Conservation (phyloP, 2,888 invertebrate species). For the Apantesis nais region DNA sequence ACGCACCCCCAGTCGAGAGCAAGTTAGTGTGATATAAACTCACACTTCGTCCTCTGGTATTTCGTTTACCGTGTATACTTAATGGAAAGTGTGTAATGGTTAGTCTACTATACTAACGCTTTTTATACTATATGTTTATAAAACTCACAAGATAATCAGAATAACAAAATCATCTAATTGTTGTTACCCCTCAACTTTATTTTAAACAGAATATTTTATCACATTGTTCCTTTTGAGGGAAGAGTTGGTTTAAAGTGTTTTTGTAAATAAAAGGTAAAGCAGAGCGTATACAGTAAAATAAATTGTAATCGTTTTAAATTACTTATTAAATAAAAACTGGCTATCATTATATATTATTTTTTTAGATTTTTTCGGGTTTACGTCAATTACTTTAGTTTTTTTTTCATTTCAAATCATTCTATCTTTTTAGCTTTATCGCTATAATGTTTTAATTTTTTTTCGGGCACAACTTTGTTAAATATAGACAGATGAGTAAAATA, state of each 20-base stretch:
- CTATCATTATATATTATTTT: neutral
- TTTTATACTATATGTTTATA: slow-evolving; percentile 35
- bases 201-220: slow-evolving; percentile 60
- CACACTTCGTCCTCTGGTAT: no score
- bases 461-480: no score
- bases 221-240: slow-evolving; percentile 35
- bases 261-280: slow-evolving; percentile 47
- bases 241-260: slow-evolving; percentile 51
- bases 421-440: no score
- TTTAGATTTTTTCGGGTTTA: neutral
- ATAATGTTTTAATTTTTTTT: no score
- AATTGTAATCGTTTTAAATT: neutral
- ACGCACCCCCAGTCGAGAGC: no score
- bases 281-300: neutral
- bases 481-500: no score
- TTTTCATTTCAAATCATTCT: no score
- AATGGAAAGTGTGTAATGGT: no score
- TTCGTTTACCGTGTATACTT: no score
- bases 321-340: neutral
- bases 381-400: no score
- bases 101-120: no score
- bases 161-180: slow-evolving; percentile 58
- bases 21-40: no score
- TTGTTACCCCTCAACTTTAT: slow-evolving; percentile 46
- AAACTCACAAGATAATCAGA: slow-evolving; percentile 63